These are phyloP conservation scores for Echinops telfairi DNA, from an alignment of 2,113 vertebrate species.

Conservation along the genomic window DNA sequence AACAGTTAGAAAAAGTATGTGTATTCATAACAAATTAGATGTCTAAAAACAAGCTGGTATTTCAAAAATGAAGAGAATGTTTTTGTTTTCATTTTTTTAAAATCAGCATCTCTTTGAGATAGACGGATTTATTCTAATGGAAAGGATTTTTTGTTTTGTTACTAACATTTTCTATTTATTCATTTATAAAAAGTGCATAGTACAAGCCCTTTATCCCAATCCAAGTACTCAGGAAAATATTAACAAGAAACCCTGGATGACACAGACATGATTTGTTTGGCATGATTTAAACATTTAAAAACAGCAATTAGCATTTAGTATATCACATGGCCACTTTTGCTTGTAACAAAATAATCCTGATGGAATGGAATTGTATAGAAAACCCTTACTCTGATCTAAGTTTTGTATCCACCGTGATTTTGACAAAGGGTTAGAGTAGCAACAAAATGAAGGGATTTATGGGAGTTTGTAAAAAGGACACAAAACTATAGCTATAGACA, in stretches of 20 bases:
- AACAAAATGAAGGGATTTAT: no score
- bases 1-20: conserved; percentile 7
- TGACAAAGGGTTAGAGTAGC: no score
- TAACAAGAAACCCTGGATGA: conserved; percentile 86
- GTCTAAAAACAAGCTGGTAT: not conserved
- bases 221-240: conserved; percentile 87
- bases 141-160: conserved; percentile 55
- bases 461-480: no score
- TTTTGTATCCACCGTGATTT: no score
- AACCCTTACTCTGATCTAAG: not conserved
- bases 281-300: conserved; percentile 87
- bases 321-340: conserved; percentile 81
- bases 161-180: conserved; percentile 90
- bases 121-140: not conserved
- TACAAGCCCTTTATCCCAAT: conserved; percentile 94
- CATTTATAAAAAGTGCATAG: conserved; percentile 96
- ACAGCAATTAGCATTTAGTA: conserved; percentile 81
- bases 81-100: no score
- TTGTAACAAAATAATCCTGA: conserved; percentile 83
- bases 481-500: no score
- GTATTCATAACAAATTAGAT: not conserved
- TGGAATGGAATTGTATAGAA: not conserved
- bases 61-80: conserved; percentile 24
- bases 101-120: not conserved
- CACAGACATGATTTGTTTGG: conserved; percentile 88